Evolutionary conservation across 2,888 invertebrate genomes (phyloP), one percentile per base, ranked within the genome.

Genomic region (Alentia gelatinosa): DNA sequence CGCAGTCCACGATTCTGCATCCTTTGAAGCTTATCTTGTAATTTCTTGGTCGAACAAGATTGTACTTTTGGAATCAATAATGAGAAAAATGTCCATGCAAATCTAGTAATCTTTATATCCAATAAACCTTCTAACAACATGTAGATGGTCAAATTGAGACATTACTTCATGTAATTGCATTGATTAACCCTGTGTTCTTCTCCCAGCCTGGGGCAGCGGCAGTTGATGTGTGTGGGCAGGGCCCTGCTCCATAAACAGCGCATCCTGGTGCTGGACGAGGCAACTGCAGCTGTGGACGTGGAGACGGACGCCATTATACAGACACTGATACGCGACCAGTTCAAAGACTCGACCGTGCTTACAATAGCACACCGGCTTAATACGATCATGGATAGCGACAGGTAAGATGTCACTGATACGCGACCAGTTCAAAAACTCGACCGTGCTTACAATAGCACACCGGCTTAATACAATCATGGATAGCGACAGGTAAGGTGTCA

Each of bases 261-360:
- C 96, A 97, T 99, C 92, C 96, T 99, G 40, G 98, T 98, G 93
- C 97, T 98, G 91, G 98, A 98, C 95, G 98, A 98, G 96, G 98
- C 98, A 79, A 98, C 98, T 50, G 98, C 98, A 88, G 98, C 98
- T 92, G 98, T 98, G 33, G 98, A 98, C 97, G 97, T 98, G 93
- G 98, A 98, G 97, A 98, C 98, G 0, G 98, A 98, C 96, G 96
- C 96, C 19, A 97, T 98, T 91, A 98, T 98, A 95, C 98, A 98
- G 97, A 97, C 97, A 96, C 99, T 99, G 3, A 99, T 99, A 95
- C 97, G 98, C 35, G 97, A 97, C 35, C 98, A 98, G 96, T 99
- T 99, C 96, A 97, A 97, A 92, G 97, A 98, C 92, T 98, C 98
- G n/a, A 47, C 86, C 50, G 47, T 86, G 47, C 42, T 86, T 47